Conservation (phyloP, 2,797 vertebrate genomes). For the Sebastes trivittatus region DNA sequence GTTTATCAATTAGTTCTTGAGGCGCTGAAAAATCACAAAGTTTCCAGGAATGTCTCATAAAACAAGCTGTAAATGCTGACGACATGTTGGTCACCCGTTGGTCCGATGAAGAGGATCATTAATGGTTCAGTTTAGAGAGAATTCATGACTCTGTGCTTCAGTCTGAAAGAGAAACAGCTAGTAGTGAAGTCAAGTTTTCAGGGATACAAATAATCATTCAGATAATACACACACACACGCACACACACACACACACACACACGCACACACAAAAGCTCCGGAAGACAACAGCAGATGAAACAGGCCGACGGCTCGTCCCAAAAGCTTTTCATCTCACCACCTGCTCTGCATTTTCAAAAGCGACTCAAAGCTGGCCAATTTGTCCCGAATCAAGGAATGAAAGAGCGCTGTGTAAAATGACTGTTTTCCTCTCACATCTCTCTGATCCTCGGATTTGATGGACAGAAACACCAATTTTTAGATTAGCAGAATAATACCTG, state of each 20-base stretch:
- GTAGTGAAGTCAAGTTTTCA: too few relatives aligned
- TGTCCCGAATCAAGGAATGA: conserved; percentile 17
- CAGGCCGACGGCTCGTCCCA: not conserved
- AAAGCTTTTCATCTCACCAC: conserved; percentile 55
- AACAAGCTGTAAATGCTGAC: not conserved
- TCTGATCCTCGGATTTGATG: not conserved
- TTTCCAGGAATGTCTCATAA: not conserved
- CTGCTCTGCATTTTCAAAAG: conserved; percentile 51
- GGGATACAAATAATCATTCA: too few relatives aligned
- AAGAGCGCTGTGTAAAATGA: not conserved
- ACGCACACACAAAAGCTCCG: too few relatives aligned
- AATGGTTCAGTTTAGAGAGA: not conserved
- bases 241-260: too few relatives aligned
- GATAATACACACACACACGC: too few relatives aligned
- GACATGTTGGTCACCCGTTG: too few relatives aligned
- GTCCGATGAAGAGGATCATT: not conserved
- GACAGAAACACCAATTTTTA: too few relatives aligned
- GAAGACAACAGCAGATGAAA: conserved; percentile 36
- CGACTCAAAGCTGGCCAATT: not conserved
- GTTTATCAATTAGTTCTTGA: too few relatives aligned
- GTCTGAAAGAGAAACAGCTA: too few relatives aligned
- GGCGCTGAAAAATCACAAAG: not conserved
- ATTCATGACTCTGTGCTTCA: not conserved
- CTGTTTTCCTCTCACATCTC: not conserved
- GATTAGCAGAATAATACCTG: not conserved